Percentiles rank a stretch among this genome's conserved stretches.
These are phyloP conservation scores for Triplophysa rosa DNA, from an alignment of 2,113 vertebrate species.

Conservation along the genomic window DNA sequence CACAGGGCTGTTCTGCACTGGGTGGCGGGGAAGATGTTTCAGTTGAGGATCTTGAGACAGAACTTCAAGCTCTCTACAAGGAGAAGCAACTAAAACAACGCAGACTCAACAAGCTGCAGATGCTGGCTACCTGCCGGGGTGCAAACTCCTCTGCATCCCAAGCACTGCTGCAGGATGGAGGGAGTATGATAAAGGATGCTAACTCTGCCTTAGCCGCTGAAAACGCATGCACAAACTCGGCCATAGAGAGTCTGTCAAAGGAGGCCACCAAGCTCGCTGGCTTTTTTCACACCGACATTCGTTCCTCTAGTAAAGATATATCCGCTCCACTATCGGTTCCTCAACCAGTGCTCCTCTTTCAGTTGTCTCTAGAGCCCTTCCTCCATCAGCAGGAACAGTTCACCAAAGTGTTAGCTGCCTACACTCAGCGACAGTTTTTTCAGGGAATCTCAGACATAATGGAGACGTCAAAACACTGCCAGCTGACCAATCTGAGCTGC, in stretches of 20 bases:
- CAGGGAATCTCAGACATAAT: constrained; percentile 72
- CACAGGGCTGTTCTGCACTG: constrained; percentile 34
- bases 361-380: constrained; percentile 79
- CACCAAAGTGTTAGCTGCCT: constrained; percentile 77
- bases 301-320: constrained; percentile 44
- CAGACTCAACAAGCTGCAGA: constrained; percentile 78
- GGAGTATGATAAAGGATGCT: constrained; percentile 67
- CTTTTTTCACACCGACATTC: constrained; percentile 66
- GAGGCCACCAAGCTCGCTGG: constrained; percentile 71
- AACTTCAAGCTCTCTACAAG: constrained; percentile 75
- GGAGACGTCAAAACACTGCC: constrained; percentile 75
- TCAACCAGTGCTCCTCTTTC: constrained; percentile 75
- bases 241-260: constrained; percentile 73
- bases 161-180: constrained; percentile 62
- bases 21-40: constrained; percentile 70
- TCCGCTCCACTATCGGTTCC: neutral
- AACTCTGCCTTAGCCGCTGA: constrained; percentile 65
- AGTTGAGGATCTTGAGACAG: constrained; percentile 76
- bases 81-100: constrained; percentile 78
- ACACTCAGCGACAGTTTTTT: constrained; percentile 77
- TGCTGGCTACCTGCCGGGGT: constrained; percentile 66
- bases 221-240: constrained; percentile 71
- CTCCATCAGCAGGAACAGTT: constrained; percentile 82
- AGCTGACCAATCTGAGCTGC: constrained; percentile 72
- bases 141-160: constrained; percentile 66